Percentiles rank a stretch among this genome's conserved stretches.
Conservation (phyloP, 2,797 vertebrate genomes). For the Syngnathus rostellatus region DNA sequence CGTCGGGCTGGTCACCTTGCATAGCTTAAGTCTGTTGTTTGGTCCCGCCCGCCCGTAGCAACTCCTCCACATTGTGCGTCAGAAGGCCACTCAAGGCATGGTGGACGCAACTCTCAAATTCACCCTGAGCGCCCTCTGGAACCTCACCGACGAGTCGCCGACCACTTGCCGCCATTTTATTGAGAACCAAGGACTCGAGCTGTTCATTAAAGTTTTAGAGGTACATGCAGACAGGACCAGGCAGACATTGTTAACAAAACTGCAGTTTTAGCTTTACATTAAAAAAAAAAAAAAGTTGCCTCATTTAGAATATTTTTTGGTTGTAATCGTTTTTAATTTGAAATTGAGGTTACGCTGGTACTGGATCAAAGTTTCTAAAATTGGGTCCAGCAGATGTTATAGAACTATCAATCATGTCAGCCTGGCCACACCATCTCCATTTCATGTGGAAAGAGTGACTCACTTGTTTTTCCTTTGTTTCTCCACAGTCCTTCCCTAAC, state of each 20-base stretch:
- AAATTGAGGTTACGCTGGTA: background rate
- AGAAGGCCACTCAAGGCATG: slow-evolving; percentile 89
- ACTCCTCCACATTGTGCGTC: slow-evolving; percentile 96
- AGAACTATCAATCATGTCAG: background rate
- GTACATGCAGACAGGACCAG: slow-evolving; percentile 46
- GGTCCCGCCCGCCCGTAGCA: slow-evolving; percentile 66
- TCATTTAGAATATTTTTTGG: background rate
- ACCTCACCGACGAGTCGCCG: slow-evolving; percentile 96
- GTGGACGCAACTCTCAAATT: slow-evolving; percentile 98
- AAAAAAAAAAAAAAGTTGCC: background rate
- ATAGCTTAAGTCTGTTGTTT: background rate
- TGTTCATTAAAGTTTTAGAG: slow-evolving; percentile 97
- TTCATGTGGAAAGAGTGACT: slow-evolving; percentile 23
- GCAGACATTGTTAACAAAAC: background rate
- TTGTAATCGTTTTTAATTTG: background rate
- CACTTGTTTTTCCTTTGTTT: slow-evolving; percentile 32
- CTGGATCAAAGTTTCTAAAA: background rate
- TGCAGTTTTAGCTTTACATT: background rate
- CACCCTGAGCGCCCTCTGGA: slow-evolving; percentile 96
- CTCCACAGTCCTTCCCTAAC: slow-evolving; percentile 88
- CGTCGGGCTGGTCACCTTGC: background rate
- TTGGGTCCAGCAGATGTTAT: background rate
- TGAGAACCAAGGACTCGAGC: slow-evolving; percentile 94
- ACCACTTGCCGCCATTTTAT: slow-evolving; percentile 98
- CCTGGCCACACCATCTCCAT: background rate